phyloP scores from a whole-genome alignment of 2,113 vertebrate species.

The Oryzias celebensis region DNA sequence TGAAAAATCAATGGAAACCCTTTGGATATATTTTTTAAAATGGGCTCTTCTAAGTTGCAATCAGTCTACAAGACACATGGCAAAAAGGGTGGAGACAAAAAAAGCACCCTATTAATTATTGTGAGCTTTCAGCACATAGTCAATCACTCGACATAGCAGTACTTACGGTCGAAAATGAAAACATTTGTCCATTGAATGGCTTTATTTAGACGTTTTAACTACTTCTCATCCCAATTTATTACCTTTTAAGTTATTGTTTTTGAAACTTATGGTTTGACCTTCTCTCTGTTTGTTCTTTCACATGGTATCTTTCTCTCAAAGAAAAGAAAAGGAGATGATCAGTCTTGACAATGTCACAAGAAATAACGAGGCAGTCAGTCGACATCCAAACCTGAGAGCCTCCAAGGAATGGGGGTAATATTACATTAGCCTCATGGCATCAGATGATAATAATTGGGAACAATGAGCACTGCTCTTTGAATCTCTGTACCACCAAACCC shows the following conservation, averaged over 20 bases:
- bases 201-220: not conserved
- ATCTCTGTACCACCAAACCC: conserved; percentile 15
- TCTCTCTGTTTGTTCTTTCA: not conserved
- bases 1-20: conserved; percentile 23
- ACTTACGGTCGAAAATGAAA: not conserved
- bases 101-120: conserved; percentile 29
- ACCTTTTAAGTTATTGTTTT: not conserved
- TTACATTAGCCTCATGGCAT: conserved; percentile 36
- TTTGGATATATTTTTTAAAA: conserved; percentile 15
- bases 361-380: conserved; percentile 33
- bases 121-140: conserved; percentile 17
- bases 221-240: not conserved
- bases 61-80: conserved; percentile 6
- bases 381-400: conserved; percentile 32
- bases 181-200: not conserved
- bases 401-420: conserved; percentile 6
- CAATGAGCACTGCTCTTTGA: conserved; percentile 24
- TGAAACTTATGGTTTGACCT: not conserved
- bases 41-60: conserved; percentile 4
- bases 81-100: conserved; percentile 3
- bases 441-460: conserved; percentile 25
- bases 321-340: conserved; percentile 16
- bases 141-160: not conserved
- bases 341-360: conserved; percentile 34
- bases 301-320: too few species aligned